phyloP scores from a whole-genome alignment of 2,113 vertebrate genomes.

The Grammomys surdaster region DNA sequence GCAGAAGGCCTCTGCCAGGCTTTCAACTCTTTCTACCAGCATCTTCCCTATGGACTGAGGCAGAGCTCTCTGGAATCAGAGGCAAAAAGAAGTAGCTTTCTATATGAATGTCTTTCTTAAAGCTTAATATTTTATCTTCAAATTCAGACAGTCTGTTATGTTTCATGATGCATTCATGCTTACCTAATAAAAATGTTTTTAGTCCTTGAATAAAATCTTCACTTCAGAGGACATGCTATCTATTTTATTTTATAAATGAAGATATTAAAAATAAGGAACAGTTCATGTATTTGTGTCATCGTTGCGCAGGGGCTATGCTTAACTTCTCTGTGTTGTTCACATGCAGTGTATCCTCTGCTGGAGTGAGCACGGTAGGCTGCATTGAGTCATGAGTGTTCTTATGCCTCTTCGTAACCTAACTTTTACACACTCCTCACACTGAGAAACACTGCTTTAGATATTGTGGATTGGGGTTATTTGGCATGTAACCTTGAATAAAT shows the following conservation, averaged over 20 bases:
- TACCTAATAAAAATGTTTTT: conserved; percentile 3
- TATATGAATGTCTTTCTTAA: not conserved
- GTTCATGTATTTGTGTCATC: not conserved
- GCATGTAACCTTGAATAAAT: not conserved
- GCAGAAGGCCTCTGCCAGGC: not conserved
- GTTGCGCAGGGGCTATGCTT: not conserved
- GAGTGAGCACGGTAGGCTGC: not conserved
- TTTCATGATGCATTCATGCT: not conserved
- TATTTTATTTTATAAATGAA: not conserved
- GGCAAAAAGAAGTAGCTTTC: conserved; percentile 1
- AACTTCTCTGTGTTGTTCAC: not conserved
- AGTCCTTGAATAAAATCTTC: not conserved
- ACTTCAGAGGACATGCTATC: not conserved
- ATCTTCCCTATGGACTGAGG: not conserved
- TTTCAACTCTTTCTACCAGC: not conserved
- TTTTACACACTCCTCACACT: not conserved
- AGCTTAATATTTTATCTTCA: conserved; percentile 38
- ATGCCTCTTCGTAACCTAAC: not conserved
- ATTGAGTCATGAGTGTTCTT: not conserved
- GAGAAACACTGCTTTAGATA: conserved; percentile 22
- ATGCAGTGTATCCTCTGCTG: not conserved
- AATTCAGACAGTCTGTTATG: not conserved
- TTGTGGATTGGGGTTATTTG: not conserved
- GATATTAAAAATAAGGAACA: not conserved
- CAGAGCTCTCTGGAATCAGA: not conserved